Evolutionary conservation across 2,797 vertebrate genomes (phyloP).

Genomic region (Bovichtus diacanthus): DNA sequence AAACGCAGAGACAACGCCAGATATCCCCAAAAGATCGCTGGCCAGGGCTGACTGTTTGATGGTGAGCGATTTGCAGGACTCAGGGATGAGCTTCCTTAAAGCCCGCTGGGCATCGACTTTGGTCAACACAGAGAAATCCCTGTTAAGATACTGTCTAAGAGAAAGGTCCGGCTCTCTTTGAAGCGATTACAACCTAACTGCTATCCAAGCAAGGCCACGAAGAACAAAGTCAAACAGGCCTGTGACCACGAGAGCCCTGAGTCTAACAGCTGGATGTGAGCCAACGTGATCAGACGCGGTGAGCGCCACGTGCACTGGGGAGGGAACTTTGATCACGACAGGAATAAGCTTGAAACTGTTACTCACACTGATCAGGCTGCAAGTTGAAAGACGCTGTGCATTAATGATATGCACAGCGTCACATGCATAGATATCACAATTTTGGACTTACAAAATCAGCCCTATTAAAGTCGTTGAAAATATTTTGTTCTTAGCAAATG

Average conservation of each 20-base stretch:
- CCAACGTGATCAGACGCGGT: conserved; percentile 33
- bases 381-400: conserved; percentile 28
- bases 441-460: too few species aligned
- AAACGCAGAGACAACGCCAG: conserved; percentile 20
- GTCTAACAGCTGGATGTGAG: conserved; percentile 40
- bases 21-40: conserved; percentile 35
- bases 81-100: conserved; percentile 64
- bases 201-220: conserved; percentile 24
- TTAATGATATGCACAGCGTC: too few species aligned
- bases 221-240: conserved; percentile 44
- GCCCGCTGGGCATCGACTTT: conserved; percentile 37
- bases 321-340: conserved; percentile 59
- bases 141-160: conserved; percentile 57
- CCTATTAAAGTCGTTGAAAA: too few species aligned
- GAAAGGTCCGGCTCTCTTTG: conserved; percentile 37
- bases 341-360: conserved; percentile 42
- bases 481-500: too few species aligned
- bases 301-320: conserved; percentile 23
- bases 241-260: not conserved
- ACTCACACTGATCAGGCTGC: conserved; percentile 34
- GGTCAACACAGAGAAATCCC: conserved; percentile 68
- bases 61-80: conserved; percentile 58
- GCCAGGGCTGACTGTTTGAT: conserved; percentile 46
- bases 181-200: conserved; percentile 52
- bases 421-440: too few species aligned